Evolutionary conservation across 1,140 invertebrate species (phyloP).

Genomic region (Pseudachorutes palmiensis): DNA sequence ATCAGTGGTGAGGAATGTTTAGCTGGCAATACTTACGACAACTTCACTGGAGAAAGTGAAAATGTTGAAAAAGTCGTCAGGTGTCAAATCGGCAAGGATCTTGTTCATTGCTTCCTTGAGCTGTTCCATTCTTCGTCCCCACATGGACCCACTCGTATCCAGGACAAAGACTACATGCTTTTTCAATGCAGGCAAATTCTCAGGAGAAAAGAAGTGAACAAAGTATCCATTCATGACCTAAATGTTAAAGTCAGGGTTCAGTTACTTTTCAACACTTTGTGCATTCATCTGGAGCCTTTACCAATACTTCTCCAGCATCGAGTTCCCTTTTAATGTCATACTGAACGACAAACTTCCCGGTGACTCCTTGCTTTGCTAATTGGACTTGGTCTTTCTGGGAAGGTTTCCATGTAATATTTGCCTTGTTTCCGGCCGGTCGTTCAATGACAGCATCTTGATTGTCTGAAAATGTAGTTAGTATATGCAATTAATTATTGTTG

Average conservation of each 20-base stretch:
- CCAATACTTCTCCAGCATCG: conserved; percentile 50
- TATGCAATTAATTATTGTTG: not conserved
- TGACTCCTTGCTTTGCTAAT: conserved; percentile 46
- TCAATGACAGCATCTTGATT: conserved; percentile 34
- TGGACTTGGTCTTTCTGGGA: conserved; percentile 46
- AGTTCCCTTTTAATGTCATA: conserved; percentile 53
- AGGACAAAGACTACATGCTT: conserved; percentile 65
- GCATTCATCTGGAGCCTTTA: conserved; percentile 38
- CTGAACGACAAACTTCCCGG: conserved; percentile 56
- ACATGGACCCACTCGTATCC: conserved; percentile 63
- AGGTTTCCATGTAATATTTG: conserved; percentile 44
- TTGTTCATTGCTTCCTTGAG: conserved; percentile 58
- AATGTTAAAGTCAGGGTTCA: conserved; percentile 16
- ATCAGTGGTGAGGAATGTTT: not conserved
- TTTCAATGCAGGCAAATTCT: conserved; percentile 50
- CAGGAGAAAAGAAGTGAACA: conserved; percentile 64
- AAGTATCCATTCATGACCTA: conserved; percentile 66
- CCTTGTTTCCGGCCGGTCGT: conserved; percentile 29
- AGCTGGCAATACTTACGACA: conserved; percentile 42
- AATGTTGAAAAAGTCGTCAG: conserved; percentile 58
- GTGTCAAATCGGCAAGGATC: conserved; percentile 54
- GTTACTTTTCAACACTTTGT: conserved; percentile 29
- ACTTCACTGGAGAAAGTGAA: conserved; percentile 52
- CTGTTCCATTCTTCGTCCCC: conserved; percentile 55
- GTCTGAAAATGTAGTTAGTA: conserved; percentile 21